Evolutionary conservation across 2,113 vertebrate genomes (phyloP).

Genomic region (Lota lota): DNA sequence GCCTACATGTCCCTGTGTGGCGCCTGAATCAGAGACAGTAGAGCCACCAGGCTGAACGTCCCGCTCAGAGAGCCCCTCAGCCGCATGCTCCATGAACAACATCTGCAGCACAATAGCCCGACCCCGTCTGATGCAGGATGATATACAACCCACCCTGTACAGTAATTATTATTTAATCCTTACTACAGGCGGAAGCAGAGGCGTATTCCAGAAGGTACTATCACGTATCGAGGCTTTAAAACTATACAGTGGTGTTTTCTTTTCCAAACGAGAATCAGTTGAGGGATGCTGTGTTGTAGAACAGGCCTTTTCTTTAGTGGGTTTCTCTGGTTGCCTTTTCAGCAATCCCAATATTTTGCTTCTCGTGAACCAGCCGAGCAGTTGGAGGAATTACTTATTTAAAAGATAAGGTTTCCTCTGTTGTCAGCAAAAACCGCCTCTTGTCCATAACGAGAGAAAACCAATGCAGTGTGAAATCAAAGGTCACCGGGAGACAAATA

Average conservation of each 20-base stretch:
- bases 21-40: constrained; percentile 35
- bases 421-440: constrained; percentile 75
- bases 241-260: constrained; percentile 46
- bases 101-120: too few species aligned
- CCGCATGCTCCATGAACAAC: background rate
- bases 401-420: constrained; percentile 80
- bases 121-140: background rate
- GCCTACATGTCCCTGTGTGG: constrained; percentile 31
- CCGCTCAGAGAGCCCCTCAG: constrained; percentile 35
- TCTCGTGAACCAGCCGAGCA: constrained; percentile 73
- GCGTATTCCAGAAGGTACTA: constrained; percentile 21
- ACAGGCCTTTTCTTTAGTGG: constrained; percentile 55
- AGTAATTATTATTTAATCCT: constrained; percentile 17
- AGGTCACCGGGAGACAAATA: constrained; percentile 77
- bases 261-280: constrained; percentile 45
- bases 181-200: constrained; percentile 19
- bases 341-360: constrained; percentile 76
- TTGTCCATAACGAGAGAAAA: constrained; percentile 74
- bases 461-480: constrained; percentile 79
- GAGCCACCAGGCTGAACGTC: constrained; percentile 34
- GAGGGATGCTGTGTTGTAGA: constrained; percentile 38
- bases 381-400: constrained; percentile 81
- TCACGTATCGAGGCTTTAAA: constrained; percentile 45
- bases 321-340: constrained; percentile 67
- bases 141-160: background rate